Percentiles rank a stretch among this genome's conserved stretches.
phyloP scores from a whole-genome alignment of 2,797 vertebrate species.

The Hyperoplus lanceolatus region DNA sequence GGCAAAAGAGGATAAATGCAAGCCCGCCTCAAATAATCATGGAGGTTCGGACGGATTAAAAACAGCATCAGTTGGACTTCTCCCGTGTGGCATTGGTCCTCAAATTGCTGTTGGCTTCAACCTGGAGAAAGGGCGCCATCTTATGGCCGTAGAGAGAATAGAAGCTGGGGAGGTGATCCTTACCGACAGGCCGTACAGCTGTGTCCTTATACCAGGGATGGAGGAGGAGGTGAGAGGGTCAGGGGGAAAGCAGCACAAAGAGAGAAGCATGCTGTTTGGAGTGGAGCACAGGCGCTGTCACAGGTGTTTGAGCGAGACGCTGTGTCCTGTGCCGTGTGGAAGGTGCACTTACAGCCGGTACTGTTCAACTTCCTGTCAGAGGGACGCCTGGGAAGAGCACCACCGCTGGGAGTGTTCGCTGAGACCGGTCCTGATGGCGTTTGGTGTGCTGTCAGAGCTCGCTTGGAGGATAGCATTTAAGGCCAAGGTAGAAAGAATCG shows the following conservation, averaged over 20 bases:
- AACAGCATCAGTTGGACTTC: slow-evolving; percentile 48
- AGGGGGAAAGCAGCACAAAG: neutral
- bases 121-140: slow-evolving; percentile 89
- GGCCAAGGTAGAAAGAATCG: slow-evolving; percentile 84
- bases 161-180: slow-evolving; percentile 89
- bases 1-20: slow-evolving; percentile 17
- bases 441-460: slow-evolving; percentile 91
- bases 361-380: slow-evolving; percentile 87
- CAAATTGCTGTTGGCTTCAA: slow-evolving; percentile 81
- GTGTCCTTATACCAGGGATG: slow-evolving; percentile 86
- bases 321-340: slow-evolving; percentile 86
- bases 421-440: slow-evolving; percentile 83
- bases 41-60: slow-evolving; percentile 34
- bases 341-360: slow-evolving; percentile 91
- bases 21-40: slow-evolving; percentile 8
- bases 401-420: slow-evolving; percentile 90
- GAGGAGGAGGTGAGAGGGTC: slow-evolving; percentile 55
- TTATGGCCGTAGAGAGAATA: slow-evolving; percentile 87
- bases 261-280: slow-evolving; percentile 52
- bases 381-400: slow-evolving; percentile 89
- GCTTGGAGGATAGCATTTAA: slow-evolving; percentile 89
- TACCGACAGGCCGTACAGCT: slow-evolving; percentile 90
- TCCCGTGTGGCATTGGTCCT: slow-evolving; percentile 71
- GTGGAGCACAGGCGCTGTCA: slow-evolving; percentile 89
- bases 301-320: slow-evolving; percentile 86